phyloP scores from a whole-genome alignment of 2,888 invertebrate genomes.

The Eupithecia exiguata region DNA sequence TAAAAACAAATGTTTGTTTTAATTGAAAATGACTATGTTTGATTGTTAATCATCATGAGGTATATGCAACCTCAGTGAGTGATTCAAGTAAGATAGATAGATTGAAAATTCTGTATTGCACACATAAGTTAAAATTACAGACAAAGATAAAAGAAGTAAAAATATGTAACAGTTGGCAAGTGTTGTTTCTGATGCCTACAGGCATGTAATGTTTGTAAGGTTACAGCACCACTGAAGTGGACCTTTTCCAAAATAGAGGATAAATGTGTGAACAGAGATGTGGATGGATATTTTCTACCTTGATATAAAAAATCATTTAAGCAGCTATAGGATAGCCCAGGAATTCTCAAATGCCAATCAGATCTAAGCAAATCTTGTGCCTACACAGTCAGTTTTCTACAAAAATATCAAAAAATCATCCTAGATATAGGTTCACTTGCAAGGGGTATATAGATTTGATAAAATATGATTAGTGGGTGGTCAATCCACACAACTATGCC shows the following conservation, averaged over 20 bases:
- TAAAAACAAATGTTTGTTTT: background rate
- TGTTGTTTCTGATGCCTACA: background rate
- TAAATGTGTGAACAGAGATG: background rate
- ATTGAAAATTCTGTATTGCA: too few species aligned
- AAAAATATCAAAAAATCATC: background rate
- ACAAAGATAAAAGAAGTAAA: too few species aligned
- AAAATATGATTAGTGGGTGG: too few species aligned
- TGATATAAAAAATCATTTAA: background rate
- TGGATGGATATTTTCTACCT: background rate
- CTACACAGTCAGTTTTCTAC: background rate
- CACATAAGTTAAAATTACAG: too few species aligned
- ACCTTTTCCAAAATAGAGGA: background rate
- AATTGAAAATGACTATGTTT: background rate
- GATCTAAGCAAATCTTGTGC: background rate
- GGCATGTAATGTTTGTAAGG: background rate
- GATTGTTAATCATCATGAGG: background rate
- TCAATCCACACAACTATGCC: background rate
- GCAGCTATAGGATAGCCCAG: background rate
- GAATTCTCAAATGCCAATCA: background rate
- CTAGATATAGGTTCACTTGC: too few species aligned
- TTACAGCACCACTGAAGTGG: background rate
- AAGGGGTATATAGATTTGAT: too few species aligned
- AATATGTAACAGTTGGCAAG: too few species aligned
- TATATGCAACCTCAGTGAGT: background rate
- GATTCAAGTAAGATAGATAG: background rate